Evolutionary conservation across 1,140 invertebrate species (phyloP).

Genomic region (Cydia amplana): DNA sequence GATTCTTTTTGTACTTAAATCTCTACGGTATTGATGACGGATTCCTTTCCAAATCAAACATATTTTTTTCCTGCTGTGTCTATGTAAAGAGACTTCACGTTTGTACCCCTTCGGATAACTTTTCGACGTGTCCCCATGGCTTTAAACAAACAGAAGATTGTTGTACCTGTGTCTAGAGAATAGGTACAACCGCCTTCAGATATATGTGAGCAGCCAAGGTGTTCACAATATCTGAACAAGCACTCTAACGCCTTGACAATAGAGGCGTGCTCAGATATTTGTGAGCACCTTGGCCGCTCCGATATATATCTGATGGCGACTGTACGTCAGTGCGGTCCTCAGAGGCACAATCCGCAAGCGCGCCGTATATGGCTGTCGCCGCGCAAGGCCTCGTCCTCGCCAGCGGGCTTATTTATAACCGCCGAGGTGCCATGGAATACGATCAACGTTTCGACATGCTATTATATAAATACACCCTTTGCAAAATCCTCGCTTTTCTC

Average conservation of each 20-base stretch:
- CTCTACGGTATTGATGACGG: too few species aligned
- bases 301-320: too few species aligned
- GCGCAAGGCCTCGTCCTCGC: conserved; percentile 10
- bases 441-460: conserved; percentile 13
- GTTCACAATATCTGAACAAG: too few species aligned
- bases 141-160: background rate
- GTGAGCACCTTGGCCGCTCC: too few species aligned
- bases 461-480: background rate
- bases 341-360: conserved; percentile 1
- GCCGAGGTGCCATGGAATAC: conserved; percentile 2
- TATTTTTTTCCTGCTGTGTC: too few species aligned
- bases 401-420: conserved; percentile 13
- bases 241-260: too few species aligned
- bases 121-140: background rate
- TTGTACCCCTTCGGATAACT: too few species aligned
- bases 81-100: too few species aligned
- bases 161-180: background rate
- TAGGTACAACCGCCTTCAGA: too few species aligned
- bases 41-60: background rate
- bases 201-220: too few species aligned
- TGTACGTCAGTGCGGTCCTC: background rate
- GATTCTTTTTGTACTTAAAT: too few species aligned
- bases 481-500: background rate
- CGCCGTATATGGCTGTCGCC: conserved; percentile 4
- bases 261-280: too few species aligned